These are phyloP conservation scores for Otus scops DNA, from an alignment of 2,797 vertebrate genomes.

Conservation along the genomic window DNA sequence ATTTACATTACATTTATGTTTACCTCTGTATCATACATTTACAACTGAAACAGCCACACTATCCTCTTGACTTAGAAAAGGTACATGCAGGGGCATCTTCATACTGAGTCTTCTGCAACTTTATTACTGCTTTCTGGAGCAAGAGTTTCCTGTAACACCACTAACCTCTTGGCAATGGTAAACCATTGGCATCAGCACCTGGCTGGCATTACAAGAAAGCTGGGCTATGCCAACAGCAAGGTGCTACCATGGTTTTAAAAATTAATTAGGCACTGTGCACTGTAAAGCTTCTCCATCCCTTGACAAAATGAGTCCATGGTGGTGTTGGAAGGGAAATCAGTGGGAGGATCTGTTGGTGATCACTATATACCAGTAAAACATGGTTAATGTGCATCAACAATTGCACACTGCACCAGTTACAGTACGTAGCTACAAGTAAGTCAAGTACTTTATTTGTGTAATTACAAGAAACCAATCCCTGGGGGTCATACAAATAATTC, in stretches of 20 bases:
- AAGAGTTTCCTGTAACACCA: background rate
- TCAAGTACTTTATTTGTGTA: slow-evolving; percentile 24
- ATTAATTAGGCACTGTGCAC: background rate
- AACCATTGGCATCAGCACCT: background rate
- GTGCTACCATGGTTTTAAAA: background rate
- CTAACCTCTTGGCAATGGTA: background rate
- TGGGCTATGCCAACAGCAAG: background rate
- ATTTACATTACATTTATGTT: background rate
- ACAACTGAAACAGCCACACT: background rate
- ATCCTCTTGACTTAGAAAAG: background rate
- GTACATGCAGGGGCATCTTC: background rate
- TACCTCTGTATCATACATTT: no score
- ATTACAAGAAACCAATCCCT: slow-evolving; percentile 24
- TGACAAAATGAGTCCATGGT: background rate
- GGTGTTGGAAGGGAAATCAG: background rate
- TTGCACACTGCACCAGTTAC: background rate
- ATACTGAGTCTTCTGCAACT: background rate
- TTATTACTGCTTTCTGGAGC: background rate
- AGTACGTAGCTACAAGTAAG: background rate
- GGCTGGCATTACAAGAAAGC: background rate
- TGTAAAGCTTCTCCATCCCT: background rate
- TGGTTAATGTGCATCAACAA: background rate
- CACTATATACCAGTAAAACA: background rate
- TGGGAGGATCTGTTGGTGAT: background rate
- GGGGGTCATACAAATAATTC: slow-evolving; percentile 34